A percentile compares a stretch with the other conserved stretches of the same genome.
phyloP scores from a whole-genome alignment of 2,888 invertebrate species.

The Hecatera dysodea region DNA sequence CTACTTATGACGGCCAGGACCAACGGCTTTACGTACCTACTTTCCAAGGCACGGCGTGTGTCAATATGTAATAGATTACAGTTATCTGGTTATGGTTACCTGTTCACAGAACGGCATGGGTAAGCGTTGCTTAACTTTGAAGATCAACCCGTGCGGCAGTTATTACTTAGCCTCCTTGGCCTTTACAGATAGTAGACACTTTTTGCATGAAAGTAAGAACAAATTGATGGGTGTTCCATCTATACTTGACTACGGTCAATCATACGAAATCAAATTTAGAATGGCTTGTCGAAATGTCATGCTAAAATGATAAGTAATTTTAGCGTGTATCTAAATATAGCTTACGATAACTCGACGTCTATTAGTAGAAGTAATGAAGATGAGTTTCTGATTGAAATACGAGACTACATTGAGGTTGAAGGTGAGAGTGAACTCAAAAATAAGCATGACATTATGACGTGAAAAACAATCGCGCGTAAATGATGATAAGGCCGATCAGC shows the following conservation, averaged over 20 bases:
- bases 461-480: background rate
- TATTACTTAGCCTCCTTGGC: conserved; percentile 11
- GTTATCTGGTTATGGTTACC: no score
- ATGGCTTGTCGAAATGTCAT: conserved; percentile 30
- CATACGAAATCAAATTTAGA: conserved; percentile 33
- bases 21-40: background rate
- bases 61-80: no score
- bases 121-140: no score
- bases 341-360: background rate
- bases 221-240: conserved; percentile 8
- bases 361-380: conserved; percentile 7
- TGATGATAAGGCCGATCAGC: background rate
- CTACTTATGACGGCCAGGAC: background rate
- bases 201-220: conserved; percentile 10
- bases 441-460: background rate
- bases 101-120: no score
- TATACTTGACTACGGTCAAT: conserved; percentile 6
- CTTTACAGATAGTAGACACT: conserved; percentile 9
- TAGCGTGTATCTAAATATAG: conserved; percentile 8
- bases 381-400: background rate
- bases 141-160: background rate
- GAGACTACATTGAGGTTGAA: background rate
- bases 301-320: conserved; percentile 32
- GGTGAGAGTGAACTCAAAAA: background rate
- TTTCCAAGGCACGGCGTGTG: background rate